Conservation (phyloP, 1,140 invertebrate species). For the Lysiphlebus fabarum region DNA sequence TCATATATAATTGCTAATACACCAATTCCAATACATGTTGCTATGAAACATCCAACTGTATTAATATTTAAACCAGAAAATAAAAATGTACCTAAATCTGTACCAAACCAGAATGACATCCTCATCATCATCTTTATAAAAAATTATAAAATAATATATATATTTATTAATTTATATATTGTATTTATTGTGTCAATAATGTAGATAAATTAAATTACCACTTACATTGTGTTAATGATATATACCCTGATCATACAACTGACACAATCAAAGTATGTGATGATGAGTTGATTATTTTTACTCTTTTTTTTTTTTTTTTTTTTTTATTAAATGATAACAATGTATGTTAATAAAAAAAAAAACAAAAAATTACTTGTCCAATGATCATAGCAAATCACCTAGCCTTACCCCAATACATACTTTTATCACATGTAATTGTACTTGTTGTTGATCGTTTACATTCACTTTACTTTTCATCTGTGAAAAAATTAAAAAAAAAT, state of each 20-base stretch:
- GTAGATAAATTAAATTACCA: neutral
- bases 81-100: conserved; percentile 56
- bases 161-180: conserved; percentile 2
- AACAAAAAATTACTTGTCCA: neutral
- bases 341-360: too few relatives aligned
- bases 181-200: neutral
- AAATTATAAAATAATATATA: conserved; percentile 8
- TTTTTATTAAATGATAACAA: too few relatives aligned
- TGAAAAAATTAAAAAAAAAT: neutral
- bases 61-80: conserved; percentile 56
- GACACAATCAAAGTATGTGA: neutral
- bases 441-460: too few relatives aligned
- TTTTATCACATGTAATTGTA: too few relatives aligned
- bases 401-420: neutral
- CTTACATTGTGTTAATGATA: neutral
- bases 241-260: neutral
- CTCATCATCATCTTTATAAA: conserved; percentile 49
- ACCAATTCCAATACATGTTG: conserved; percentile 56
- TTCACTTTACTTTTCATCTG: too few relatives aligned
- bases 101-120: conserved; percentile 61
- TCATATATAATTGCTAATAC: conserved; percentile 58
- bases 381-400: neutral
- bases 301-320: too few relatives aligned
- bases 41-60: conserved; percentile 51
- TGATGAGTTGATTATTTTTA: too few relatives aligned